Conservation (phyloP, 2,888 invertebrate genomes). For the Poecilus cupreus region DNA sequence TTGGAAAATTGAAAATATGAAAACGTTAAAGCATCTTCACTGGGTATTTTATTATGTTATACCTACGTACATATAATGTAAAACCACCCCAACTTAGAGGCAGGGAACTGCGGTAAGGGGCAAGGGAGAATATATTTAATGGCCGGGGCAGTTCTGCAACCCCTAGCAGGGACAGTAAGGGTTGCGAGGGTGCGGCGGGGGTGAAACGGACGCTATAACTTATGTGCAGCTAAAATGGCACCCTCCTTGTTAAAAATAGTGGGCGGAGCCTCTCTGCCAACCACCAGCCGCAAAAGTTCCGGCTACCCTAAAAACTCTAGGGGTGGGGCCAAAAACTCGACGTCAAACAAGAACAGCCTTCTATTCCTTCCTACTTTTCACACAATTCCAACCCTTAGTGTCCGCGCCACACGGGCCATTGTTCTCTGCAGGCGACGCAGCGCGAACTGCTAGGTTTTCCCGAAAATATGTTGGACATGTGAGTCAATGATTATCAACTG, state of each 20-base stretch:
- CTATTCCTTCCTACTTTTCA: not conserved
- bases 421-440: not conserved
- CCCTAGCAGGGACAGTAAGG: not conserved
- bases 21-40: constrained; percentile 54
- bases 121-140: constrained; percentile 47
- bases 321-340: constrained; percentile 40
- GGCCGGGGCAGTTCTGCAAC: constrained; percentile 29
- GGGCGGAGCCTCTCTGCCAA: constrained; percentile 70
- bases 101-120: not conserved
- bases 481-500: constrained; percentile 52
- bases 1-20: constrained; percentile 44
- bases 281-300: constrained; percentile 72
- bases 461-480: constrained; percentile 49
- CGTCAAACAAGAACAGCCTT: constrained; percentile 24
- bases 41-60: constrained; percentile 44
- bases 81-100: not conserved
- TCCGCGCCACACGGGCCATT: not conserved
- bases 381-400: not conserved
- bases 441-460: constrained; percentile 36
- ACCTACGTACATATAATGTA: constrained; percentile 25
- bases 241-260: constrained; percentile 71
- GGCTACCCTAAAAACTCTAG: constrained; percentile 72
- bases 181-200: not conserved
- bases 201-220: constrained; percentile 67
- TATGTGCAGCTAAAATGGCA: constrained; percentile 72